Evolutionary conservation across 2,113 vertebrate genomes (phyloP), one percentile per base, ranked within the genome.

Genomic region (Otolemur garnettii): DNA sequence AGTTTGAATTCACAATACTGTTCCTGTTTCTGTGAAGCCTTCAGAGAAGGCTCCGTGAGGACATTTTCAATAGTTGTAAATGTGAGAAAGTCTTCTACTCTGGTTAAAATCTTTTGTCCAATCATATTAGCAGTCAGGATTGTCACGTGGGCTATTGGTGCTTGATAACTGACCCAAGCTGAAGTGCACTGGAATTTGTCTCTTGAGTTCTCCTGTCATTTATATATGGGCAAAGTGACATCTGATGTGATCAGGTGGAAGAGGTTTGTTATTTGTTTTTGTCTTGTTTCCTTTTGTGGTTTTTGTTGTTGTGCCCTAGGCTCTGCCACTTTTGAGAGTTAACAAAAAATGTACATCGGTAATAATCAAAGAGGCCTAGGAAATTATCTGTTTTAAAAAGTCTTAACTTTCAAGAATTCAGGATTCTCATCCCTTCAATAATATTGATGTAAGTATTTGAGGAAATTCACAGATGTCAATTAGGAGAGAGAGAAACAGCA

Each of bases 341-440:
- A 87, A 62, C 55, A 68, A 80, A 64, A 60, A 72, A 17, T 93
- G 50, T 53, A 78, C 15, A 62, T 28, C 59, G 15, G 33, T 69
- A 57, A 87, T 33, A 14, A 14, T 42, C 53, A 45, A 83, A 75
- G 89, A 94, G 53, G 18, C n/a, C n/a, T 82, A 35, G 60, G 42
- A 92, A 87, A 74, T 75, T 80, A 45, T 77, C 28, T 75, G 30
- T 60, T 96, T 45, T 30, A 14, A 95, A 87, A 69, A 82, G 42
- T 68, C 75, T 78, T 92, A 80, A 74, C n/a, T 33, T 60, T 87
- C 64, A 93, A 38, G 35, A 93, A 79, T 92, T 80, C 53, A 74
- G 59, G 33, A 57, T 33, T 71, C 77, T 85, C 7, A 4, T 93
- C 68, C 64, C 91, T 79, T 82, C 81, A 59, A 0, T 86, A 35